phyloP scores from a whole-genome alignment of 2,113 vertebrate species.

The Phaetusa simplex region DNA sequence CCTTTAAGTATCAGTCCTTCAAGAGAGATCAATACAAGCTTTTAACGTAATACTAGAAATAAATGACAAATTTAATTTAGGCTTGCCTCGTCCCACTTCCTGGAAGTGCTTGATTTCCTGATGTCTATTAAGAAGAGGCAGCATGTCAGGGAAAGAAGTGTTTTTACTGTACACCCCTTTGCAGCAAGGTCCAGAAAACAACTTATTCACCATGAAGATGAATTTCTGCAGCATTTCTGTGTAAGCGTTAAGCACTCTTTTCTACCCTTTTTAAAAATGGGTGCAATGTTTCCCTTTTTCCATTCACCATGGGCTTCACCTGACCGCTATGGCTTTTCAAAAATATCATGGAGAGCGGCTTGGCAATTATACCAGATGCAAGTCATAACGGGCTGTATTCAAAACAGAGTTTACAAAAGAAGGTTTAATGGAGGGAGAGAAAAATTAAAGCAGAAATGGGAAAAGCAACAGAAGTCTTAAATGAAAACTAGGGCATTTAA shows the following conservation, averaged over 20 bases:
- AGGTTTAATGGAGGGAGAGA: background rate
- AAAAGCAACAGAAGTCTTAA: background rate
- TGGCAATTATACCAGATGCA: background rate
- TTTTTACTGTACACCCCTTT: background rate
- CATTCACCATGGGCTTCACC: background rate
- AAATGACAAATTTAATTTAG: slow-evolving; percentile 1
- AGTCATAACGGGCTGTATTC: background rate
- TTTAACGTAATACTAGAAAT: slow-evolving; percentile 13
- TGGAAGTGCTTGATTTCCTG: slow-evolving; percentile 5
- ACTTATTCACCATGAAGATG: background rate
- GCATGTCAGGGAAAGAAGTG: background rate
- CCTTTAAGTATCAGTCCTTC: background rate
- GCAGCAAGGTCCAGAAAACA: background rate
- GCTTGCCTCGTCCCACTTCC: background rate
- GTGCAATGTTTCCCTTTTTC: background rate
- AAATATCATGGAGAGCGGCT: background rate
- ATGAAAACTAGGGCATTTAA: background rate
- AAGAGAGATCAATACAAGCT: slow-evolving; percentile 15
- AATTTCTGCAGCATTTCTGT: background rate
- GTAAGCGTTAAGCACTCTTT: background rate
- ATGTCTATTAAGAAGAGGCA: background rate
- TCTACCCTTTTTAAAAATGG: background rate
- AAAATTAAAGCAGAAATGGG: background rate
- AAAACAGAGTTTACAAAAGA: background rate
- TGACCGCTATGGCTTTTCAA: background rate